Percentiles rank a stretch among this genome's conserved stretches.
Conservation (phyloP, 2,888 invertebrate species). For the Elmis aenea region DNA sequence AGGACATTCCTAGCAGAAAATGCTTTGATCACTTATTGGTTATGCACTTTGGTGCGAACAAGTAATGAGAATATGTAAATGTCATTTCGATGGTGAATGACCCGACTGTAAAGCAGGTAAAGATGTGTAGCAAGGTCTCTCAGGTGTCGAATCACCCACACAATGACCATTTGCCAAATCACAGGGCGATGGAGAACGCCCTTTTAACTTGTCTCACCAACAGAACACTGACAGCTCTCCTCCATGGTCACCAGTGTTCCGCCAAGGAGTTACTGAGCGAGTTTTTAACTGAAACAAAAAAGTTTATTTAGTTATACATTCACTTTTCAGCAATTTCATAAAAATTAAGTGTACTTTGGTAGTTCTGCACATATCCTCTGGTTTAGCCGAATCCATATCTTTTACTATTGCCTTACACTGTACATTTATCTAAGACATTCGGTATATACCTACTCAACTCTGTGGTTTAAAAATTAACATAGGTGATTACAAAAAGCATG, state of each 20-base stretch:
- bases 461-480: too few relatives aligned
- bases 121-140: conserved; percentile 20
- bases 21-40: conserved; percentile 14
- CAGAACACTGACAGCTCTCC: conserved; percentile 76
- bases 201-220: conserved; percentile 60
- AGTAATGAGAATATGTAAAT: conserved; percentile 10
- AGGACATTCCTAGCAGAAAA: conserved; percentile 10
- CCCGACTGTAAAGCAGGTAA: conserved; percentile 21
- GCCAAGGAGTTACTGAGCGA: conserved; percentile 71
- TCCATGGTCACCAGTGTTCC: conserved; percentile 63
- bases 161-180: conserved; percentile 17
- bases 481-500: too few relatives aligned
- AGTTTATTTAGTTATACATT: conserved; percentile 5
- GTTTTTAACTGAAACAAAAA: conserved; percentile 64
- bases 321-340: background rate
- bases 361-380: too few relatives aligned
- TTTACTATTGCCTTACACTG: too few relatives aligned
- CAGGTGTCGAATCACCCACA: conserved; percentile 16
- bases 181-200: conserved; percentile 39
- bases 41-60: conserved; percentile 17
- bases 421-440: too few relatives aligned
- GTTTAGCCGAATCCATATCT: too few relatives aligned
- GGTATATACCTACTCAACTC: too few relatives aligned
- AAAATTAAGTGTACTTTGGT: too few relatives aligned
- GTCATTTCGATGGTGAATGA: conserved; percentile 21